A percentile compares a stretch with the other conserved stretches of the same genome.
phyloP scores from a whole-genome alignment of 2,797 vertebrate genomes.

The Dipus sagitta region DNA sequence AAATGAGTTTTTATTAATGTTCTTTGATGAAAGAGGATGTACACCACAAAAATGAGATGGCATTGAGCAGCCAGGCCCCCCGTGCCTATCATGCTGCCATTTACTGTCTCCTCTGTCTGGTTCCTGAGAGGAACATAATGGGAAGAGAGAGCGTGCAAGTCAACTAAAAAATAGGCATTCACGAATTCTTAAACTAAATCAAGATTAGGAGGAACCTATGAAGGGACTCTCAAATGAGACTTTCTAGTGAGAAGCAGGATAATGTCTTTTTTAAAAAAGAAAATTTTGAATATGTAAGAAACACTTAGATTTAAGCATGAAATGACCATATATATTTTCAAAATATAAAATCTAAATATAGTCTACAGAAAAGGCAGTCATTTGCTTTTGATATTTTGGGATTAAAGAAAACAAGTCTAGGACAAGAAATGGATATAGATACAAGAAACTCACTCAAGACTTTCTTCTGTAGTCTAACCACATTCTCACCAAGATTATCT shows the following conservation, averaged over 20 bases:
- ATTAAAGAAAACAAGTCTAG: conserved; percentile 42
- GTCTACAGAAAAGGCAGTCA: not conserved
- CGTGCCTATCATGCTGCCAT: not conserved
- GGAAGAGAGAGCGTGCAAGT: not conserved
- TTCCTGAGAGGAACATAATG: not conserved
- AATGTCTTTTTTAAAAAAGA: not conserved
- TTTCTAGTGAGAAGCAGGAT: not conserved
- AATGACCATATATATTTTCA: not conserved
- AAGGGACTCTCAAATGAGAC: not conserved
- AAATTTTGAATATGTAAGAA: conserved; percentile 13
- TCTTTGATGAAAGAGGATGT: conserved; percentile 31
- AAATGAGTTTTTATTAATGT: not conserved
- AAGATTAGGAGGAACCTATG: not conserved
- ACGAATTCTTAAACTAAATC: conserved; percentile 26
- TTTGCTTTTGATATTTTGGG: conserved; percentile 29
- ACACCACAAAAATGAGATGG: conserved; percentile 11
- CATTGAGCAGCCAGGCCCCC: not conserved
- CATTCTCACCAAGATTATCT: not conserved
- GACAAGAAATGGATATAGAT: not conserved
- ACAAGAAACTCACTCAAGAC: too few relatives aligned
- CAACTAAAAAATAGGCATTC: not conserved
- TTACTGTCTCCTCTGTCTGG: not conserved
- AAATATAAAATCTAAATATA: conserved; percentile 12
- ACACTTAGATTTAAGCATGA: conserved; percentile 45
- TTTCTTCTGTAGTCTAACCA: not conserved